These are phyloP conservation scores for Lindbergichthys nudifrons DNA, from an alignment of 2,797 vertebrate species.

Conservation along the genomic window DNA sequence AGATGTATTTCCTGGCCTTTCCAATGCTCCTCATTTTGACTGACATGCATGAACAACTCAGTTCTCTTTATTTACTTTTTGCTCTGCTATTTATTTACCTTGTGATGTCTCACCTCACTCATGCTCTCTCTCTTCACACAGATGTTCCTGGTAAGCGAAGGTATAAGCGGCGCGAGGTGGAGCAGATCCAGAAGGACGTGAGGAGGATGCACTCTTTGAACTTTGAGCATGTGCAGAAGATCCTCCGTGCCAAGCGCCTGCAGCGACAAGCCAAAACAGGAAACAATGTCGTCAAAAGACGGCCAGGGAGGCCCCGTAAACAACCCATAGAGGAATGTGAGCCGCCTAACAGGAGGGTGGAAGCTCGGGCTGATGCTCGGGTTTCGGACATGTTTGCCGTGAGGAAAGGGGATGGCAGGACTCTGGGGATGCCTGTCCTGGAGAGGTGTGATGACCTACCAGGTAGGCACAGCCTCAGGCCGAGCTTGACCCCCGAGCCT, in stretches of 20 bases:
- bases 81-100: slow-evolving; percentile 50
- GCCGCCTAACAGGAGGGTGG: slow-evolving; percentile 43
- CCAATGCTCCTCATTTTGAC: slow-evolving; percentile 57
- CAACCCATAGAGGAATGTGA: slow-evolving; percentile 83
- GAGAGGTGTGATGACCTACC: slow-evolving; percentile 95
- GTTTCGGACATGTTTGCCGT: slow-evolving; percentile 58
- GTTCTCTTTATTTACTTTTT: slow-evolving; percentile 37
- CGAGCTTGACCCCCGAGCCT: slow-evolving; percentile 85
- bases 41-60: slow-evolving; percentile 39
- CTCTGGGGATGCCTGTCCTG: slow-evolving; percentile 94
- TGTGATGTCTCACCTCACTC: slow-evolving; percentile 45
- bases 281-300: slow-evolving; percentile 97
- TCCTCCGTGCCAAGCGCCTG: slow-evolving; percentile 97
- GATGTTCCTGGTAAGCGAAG: slow-evolving; percentile 90
- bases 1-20: slow-evolving; percentile 63
- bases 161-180: slow-evolving; percentile 94
- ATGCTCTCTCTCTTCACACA: slow-evolving; percentile 52
- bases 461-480: slow-evolving; percentile 88
- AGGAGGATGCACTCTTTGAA: slow-evolving; percentile 96
- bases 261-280: slow-evolving; percentile 99
- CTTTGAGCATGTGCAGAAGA: slow-evolving; percentile 99
- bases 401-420: slow-evolving; percentile 85
- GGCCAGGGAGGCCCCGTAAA: slow-evolving; percentile 93
- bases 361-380: slow-evolving; percentile 45
- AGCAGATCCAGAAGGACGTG: slow-evolving; percentile 95